Evolutionary conservation across 2,113 vertebrate species (phyloP).

Genomic region (Vulpes ferrilata): DNA sequence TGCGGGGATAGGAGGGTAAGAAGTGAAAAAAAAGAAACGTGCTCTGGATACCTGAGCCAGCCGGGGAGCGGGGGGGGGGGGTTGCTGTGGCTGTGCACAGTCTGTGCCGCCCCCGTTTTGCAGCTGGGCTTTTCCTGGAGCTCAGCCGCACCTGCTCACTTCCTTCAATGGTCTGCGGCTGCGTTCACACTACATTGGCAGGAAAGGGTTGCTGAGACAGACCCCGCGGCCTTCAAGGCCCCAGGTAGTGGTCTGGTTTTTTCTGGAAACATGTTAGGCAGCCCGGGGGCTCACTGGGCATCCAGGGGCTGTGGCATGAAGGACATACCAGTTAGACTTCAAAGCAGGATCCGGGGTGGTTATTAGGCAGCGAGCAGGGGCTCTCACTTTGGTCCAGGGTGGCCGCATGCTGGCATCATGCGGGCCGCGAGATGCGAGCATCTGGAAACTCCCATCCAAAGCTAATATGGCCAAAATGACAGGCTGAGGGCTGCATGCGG

Average conservation of each 20-base stretch:
- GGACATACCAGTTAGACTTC: neutral
- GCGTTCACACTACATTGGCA: neutral
- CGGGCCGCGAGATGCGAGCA: fast-evolving
- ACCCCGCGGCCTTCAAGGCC: neutral
- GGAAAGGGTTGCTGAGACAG: neutral
- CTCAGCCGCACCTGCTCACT: fast-evolving
- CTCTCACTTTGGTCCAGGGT: neutral
- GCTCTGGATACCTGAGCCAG: neutral
- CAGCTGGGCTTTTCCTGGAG: neutral
- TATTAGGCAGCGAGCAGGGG: neutral
- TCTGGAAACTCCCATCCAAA: neutral
- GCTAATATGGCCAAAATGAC: neutral
- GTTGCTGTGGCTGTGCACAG: fast-evolving
- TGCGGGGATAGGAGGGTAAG: neutral
- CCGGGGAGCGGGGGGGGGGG: no score
- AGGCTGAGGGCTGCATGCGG: neutral
- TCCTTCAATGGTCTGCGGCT: neutral
- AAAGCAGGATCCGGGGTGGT: fast-evolving
- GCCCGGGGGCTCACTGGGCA: neutral
- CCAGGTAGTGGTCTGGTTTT: neutral
- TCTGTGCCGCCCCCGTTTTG: neutral
- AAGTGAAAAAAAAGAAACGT: neutral
- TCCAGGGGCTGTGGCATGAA: fast-evolving
- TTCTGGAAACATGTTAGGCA: neutral
- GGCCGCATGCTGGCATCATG: no score